A percentile compares a stretch with the other conserved stretches of the same genome.
These are phyloP conservation scores for Drosophila saltans DNA, from an alignment of 1,140 invertebrate genomes.

Conservation along the genomic window DNA sequence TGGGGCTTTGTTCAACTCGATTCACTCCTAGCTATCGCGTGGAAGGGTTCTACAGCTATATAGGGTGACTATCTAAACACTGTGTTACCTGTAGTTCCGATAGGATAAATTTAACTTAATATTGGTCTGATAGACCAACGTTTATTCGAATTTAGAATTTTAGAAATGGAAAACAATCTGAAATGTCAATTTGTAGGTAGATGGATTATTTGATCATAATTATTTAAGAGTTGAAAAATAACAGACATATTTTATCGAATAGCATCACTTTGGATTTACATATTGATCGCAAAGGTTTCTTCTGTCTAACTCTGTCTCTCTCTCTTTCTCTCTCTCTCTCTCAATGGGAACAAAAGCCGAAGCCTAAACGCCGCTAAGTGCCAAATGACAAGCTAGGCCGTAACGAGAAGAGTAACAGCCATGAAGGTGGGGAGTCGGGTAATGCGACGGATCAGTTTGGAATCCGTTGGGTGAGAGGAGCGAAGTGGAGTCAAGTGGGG, in stretches of 20 bases:
- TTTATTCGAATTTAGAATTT: not conserved
- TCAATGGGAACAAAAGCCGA: slow-evolving; percentile 41
- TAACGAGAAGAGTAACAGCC: slow-evolving; percentile 31
- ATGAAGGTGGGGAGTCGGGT: slow-evolving; percentile 19
- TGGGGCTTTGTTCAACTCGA: too few species aligned
- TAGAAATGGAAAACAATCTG: not conserved
- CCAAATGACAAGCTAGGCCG: slow-evolving; percentile 58
- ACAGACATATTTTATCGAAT: slow-evolving; percentile 40
- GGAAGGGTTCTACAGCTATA: too few species aligned
- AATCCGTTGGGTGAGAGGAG: slow-evolving; percentile 32
- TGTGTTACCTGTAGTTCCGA: too few species aligned
- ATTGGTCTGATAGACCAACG: not conserved
- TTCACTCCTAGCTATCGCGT: too few species aligned
- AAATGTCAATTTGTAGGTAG: not conserved
- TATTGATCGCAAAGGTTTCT: slow-evolving; percentile 35
- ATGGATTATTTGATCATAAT: slow-evolving; percentile 7
- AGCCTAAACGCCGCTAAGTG: slow-evolving; percentile 77
- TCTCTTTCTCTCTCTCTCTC: not conserved
- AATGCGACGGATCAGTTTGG: slow-evolving; percentile 15
- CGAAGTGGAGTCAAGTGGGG: too few species aligned
- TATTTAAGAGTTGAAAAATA: slow-evolving; percentile 13
- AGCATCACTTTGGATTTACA: slow-evolving; percentile 56
- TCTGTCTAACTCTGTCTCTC: not conserved
- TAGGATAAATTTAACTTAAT: too few species aligned
- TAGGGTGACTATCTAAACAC: too few species aligned